Percentiles rank a stretch among this genome's conserved stretches.
Conservation (phyloP, 2,113 vertebrate genomes). For the Dissostichus mawsoni region DNA sequence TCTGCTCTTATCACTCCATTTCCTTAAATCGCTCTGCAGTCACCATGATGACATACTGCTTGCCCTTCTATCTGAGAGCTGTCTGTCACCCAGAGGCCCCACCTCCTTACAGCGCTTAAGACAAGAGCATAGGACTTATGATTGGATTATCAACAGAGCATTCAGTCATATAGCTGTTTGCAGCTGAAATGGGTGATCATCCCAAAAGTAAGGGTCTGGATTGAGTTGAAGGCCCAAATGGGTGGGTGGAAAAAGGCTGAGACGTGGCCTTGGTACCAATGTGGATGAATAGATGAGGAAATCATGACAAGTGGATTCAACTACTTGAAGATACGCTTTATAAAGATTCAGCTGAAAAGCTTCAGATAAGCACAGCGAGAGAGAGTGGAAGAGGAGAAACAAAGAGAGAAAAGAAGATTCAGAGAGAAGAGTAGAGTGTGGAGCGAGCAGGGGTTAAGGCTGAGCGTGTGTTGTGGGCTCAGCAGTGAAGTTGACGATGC, state of each 20-base stretch:
- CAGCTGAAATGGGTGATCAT: conserved; percentile 13
- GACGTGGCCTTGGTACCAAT: not conserved
- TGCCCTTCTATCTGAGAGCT: conserved; percentile 74
- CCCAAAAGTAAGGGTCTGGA: not conserved
- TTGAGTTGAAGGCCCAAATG: not conserved
- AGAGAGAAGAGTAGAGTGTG: conserved; percentile 39
- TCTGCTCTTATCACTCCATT: conserved; percentile 80
- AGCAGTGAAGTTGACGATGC: conserved; percentile 80
- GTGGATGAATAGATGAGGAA: conserved; percentile 11
- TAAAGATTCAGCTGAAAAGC: conserved; percentile 15
- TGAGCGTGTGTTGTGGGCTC: conserved; percentile 75
- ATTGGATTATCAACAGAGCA: conserved; percentile 43
- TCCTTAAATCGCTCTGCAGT: conserved; percentile 72
- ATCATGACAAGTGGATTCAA: conserved; percentile 24
- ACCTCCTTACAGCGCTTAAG: conserved; percentile 36
- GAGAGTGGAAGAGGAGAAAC: conserved; percentile 29
- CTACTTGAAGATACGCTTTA: not conserved
- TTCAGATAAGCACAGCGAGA: conserved; percentile 37
- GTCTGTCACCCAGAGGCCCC: conserved; percentile 61
- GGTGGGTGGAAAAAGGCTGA: not conserved
- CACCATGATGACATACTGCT: conserved; percentile 72
- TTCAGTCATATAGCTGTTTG: conserved; percentile 37
- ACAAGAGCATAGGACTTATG: conserved; percentile 39
- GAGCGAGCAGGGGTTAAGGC: conserved; percentile 61
- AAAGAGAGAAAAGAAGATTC: conserved; percentile 32